A percentile compares a stretch with the other conserved stretches of the same genome.
phyloP scores from a whole-genome alignment of 2,888 invertebrate species.

The Lasioglossum oenotherae region DNA sequence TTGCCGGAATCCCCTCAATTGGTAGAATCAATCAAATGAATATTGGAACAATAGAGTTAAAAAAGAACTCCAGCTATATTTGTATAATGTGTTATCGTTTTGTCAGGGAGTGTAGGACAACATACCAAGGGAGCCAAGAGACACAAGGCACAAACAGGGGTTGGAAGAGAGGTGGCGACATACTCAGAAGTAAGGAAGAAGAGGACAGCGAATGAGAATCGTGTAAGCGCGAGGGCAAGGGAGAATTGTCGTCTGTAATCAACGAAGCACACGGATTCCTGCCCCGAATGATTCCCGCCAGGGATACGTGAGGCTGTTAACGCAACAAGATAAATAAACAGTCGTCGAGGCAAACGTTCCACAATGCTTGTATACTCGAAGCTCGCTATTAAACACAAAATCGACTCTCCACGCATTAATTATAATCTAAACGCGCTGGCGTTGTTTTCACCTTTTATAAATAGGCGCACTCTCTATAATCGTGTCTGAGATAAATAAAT shows the following conservation, averaged over 20 bases:
- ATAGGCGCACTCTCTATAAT: conserved; percentile 1
- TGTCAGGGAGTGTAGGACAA: background rate
- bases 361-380: conserved; percentile 47
- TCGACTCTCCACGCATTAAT: conserved; percentile 51
- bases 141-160: background rate
- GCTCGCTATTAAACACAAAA: conserved; percentile 32
- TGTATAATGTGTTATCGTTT: background rate
- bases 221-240: conserved; percentile 7
- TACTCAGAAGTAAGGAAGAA: background rate
- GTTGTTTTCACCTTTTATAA: conserved; percentile 29
- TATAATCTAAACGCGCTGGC: conserved; percentile 34
- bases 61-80: background rate
- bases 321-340: conserved; percentile 68
- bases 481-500: too few relatives aligned
- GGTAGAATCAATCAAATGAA: background rate
- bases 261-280: conserved; percentile 67
- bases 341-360: conserved; percentile 57
- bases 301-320: conserved; percentile 64
- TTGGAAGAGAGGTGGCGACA: background rate
- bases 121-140: background rate
- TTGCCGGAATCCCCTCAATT: background rate
- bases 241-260: conserved; percentile 63
- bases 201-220: background rate
- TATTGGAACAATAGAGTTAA: background rate
- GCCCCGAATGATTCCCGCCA: conserved; percentile 63